Evolutionary conservation across 1,140 invertebrate genomes (phyloP), one percentile per base, ranked within the genome.

Genomic region (Babylonia areolata): DNA sequence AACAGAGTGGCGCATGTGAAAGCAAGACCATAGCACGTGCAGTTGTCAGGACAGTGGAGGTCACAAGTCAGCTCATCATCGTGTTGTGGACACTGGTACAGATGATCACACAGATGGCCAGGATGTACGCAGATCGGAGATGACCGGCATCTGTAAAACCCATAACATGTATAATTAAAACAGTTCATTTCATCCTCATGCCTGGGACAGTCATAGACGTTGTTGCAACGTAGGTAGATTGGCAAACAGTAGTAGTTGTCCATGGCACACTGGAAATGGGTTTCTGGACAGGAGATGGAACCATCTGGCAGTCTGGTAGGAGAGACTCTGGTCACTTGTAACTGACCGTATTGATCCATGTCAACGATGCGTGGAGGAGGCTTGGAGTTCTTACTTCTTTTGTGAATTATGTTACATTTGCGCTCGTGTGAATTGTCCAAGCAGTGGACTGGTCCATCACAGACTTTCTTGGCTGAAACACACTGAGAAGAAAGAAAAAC

Each of bases 51-150:
- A 58, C 80, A 81, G 20, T 28, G 2, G 46, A 35, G 2, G 17
- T 81, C 2, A 17, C 80, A 81, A 23, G 31, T 6, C 0, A 81
- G 17, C 35, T 81, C 80, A 28, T 81, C 80, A 28, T 81, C 80
- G 33, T n/a, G 51, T 6, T 35, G 46, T 12, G 80, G 80, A 81
- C 80, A 81, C 3, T 81, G 80, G 80, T 58, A 58, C 28, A 81
- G 17, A n/a, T 39, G 3, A n/a, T 81, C 80, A 58, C 80, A 81
- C 80, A 81, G 31, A 28, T 81, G 42, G 28, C 6, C 20, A 6
- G 39, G 39, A 39, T 81, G 80, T 1, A 81, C n/a, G 42, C 80
- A 81, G n/a, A 81, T n/a, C 17, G 46, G 3, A 35, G 80, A 81
- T 39, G n/a, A 9, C 3, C 80, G 80, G 31, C 80, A 81, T 1